Evolutionary conservation across 1,140 invertebrate genomes (phyloP).

Genomic region (Lucilia sericata): DNA sequence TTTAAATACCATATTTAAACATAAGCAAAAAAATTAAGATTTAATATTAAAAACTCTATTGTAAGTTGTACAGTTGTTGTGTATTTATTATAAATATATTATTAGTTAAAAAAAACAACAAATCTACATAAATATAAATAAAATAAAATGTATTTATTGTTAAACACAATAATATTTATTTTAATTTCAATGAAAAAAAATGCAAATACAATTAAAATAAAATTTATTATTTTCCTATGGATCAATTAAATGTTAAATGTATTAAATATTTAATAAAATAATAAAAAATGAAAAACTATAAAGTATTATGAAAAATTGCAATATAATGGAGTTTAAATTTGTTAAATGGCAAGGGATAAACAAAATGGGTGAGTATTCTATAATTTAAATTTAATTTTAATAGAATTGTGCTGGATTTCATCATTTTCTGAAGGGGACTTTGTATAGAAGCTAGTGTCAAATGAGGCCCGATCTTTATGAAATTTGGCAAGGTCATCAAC

Average conservation of each 20-base stretch:
- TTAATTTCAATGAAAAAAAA: background rate
- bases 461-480: too few species aligned
- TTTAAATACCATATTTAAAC: too few species aligned
- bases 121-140: background rate
- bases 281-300: background rate
- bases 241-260: constrained; percentile 29
- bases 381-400: too few species aligned
- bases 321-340: too few species aligned
- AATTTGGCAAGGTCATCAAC: too few species aligned
- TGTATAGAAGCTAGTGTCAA: too few species aligned
- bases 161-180: background rate
- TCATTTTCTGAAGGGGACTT: too few species aligned
- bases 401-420: too few species aligned
- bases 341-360: too few species aligned
- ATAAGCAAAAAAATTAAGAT: too few species aligned
- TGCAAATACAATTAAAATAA: background rate
- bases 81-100: background rate
- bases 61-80: constrained; percentile 16
- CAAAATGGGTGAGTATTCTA: too few species aligned
- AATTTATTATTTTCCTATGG: constrained; percentile 22
- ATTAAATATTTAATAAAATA: constrained; percentile 13
- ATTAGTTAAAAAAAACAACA: background rate
- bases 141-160: background rate
- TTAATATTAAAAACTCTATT: background rate
- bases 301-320: background rate